Percentiles rank a stretch among this genome's conserved stretches.
These are phyloP conservation scores for Drepanosiphum platanoidis DNA, from an alignment of 2,888 invertebrate genomes.

Conservation along the genomic window DNA sequence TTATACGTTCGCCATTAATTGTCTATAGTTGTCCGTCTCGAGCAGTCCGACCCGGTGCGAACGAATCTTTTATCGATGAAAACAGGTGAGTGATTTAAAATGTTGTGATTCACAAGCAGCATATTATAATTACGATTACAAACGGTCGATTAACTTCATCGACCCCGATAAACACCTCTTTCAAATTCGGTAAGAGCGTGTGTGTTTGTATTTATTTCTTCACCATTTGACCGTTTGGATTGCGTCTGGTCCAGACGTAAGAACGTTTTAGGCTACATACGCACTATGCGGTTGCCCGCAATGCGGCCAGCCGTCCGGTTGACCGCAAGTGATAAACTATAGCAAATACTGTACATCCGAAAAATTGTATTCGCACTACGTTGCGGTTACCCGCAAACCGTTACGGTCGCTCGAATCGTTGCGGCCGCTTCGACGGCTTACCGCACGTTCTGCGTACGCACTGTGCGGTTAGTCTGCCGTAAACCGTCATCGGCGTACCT, in stretches of 20 bases:
- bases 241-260: background rate
- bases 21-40: background rate
- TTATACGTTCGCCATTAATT: no score
- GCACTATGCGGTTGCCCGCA: no score
- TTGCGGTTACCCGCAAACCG: conserved; percentile 1
- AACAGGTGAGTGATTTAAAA: background rate
- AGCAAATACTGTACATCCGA: no score
- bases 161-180: conserved; percentile 39
- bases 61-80: conserved; percentile 2
- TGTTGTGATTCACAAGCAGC: conserved; percentile 25
- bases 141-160: conserved; percentile 48
- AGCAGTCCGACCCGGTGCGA: background rate
- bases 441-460: background rate
- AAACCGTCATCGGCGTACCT: no score
- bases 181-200: conserved; percentile 37
- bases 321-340: no score
- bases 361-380: no score
- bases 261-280: no score
- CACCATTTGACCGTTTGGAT: background rate
- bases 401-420: conserved; percentile 3
- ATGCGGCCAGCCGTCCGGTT: no score
- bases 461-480: background rate
- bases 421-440: background rate
- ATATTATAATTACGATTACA: no score
- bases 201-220: conserved; percentile 35